phyloP scores from a whole-genome alignment of 2,888 invertebrate species.

The Punctoribates punctum region DNA sequence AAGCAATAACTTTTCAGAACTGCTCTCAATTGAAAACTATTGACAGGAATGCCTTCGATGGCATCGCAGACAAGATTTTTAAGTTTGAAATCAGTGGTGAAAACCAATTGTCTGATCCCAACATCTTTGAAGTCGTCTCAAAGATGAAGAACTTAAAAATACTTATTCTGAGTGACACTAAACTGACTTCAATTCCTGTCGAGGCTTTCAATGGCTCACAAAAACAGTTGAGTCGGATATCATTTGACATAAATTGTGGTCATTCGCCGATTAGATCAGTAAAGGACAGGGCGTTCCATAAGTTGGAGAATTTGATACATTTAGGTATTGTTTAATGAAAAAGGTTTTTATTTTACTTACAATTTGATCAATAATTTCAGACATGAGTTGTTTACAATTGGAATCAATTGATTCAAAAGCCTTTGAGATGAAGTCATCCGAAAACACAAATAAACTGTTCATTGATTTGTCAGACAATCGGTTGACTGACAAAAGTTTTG shows the following conservation, averaged over 20 bases:
- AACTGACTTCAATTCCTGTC: background rate
- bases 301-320: constrained; percentile 3
- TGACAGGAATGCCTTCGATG: background rate
- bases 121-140: background rate
- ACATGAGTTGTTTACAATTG: constrained; percentile 24
- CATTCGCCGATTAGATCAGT: background rate
- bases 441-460: background rate
- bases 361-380: background rate
- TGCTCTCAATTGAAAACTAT: constrained; percentile 4
- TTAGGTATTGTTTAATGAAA: background rate
- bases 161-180: constrained; percentile 1
- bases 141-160: background rate
- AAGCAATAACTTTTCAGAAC: constrained; percentile 21
- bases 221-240: constrained; percentile 1
- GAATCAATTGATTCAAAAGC: constrained; percentile 27
- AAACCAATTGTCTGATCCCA: constrained; percentile 3
- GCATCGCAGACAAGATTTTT: background rate
- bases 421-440: background rate
- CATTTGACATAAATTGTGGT: constrained; percentile 4
- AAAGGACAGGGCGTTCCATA: background rate
- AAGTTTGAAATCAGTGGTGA: constrained; percentile 13
- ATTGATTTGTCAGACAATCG: constrained; percentile 26
- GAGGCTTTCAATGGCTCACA: constrained; percentile 11
- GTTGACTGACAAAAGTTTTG: constrained; percentile 10
- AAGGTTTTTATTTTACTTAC: background rate